These are phyloP conservation scores for Vanacampus margaritifer DNA, from an alignment of 2,113 vertebrate genomes.

Conservation along the genomic window DNA sequence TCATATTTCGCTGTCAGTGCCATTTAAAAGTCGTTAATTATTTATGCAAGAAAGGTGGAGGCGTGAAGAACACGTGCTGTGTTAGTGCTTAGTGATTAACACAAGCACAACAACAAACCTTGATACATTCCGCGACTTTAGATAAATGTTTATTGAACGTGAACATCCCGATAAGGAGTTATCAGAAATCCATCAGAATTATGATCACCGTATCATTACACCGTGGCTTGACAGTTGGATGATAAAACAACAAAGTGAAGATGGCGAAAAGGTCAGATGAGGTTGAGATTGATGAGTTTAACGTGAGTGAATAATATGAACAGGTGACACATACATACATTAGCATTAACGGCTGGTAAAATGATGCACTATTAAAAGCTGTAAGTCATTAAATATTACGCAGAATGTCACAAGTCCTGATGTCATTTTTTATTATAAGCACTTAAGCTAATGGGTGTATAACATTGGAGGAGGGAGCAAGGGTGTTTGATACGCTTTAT, in stretches of 20 bases:
- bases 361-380: too few species aligned
- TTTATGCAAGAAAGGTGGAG: background rate
- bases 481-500: background rate
- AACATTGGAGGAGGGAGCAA: background rate
- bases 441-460: background rate
- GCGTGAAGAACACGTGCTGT: background rate
- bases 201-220: background rate
- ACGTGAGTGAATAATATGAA: background rate
- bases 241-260: constrained; percentile 3
- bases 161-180: constrained; percentile 6
- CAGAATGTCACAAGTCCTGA: background rate
- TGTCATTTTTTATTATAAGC: background rate
- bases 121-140: background rate
- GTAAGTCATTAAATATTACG: background rate
- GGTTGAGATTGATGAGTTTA: background rate
- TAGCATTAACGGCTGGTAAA: background rate
- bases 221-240: background rate
- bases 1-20: background rate
- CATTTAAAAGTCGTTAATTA: background rate
- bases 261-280: background rate
- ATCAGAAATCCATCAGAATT: constrained; percentile 5
- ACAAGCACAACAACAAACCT: constrained; percentile 3
- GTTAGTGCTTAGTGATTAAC: background rate
- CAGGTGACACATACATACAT: background rate
- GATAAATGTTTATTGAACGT: constrained; percentile 16